phyloP scores from a whole-genome alignment of 2,797 vertebrate species.

The Enteromius anoplus region DNA sequence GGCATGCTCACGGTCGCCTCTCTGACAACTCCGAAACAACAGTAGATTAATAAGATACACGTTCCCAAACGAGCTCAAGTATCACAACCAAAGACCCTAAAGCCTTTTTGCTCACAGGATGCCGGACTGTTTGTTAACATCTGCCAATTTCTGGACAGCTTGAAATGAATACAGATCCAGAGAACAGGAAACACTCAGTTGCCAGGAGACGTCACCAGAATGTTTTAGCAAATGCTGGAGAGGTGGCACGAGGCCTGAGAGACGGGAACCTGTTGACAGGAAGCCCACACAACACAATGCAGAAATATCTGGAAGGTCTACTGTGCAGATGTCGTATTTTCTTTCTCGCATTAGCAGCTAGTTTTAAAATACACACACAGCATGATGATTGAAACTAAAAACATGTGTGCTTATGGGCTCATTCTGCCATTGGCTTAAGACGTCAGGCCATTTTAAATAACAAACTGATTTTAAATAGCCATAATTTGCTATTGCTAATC shows the following conservation, averaged over 20 bases:
- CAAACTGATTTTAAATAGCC: neutral
- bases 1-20: slow-evolving; percentile 13
- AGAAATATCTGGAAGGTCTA: slow-evolving; percentile 25
- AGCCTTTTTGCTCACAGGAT: slow-evolving; percentile 32
- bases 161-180: slow-evolving; percentile 54
- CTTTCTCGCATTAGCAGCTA: slow-evolving; percentile 2
- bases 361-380: slow-evolving; percentile 11
- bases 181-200: slow-evolving; percentile 54
- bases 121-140: slow-evolving; percentile 48
- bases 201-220: slow-evolving; percentile 59
- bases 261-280: slow-evolving; percentile 47
- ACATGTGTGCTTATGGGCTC: neutral
- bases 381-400: neutral
- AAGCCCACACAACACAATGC: slow-evolving; percentile 44
- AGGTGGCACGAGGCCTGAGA: slow-evolving; percentile 35
- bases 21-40: slow-evolving; percentile 21
- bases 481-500: neutral
- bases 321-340: slow-evolving; percentile 26
- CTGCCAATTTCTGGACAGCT: slow-evolving; percentile 55
- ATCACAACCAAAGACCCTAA: slow-evolving; percentile 11
- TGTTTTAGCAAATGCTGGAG: slow-evolving; percentile 16
- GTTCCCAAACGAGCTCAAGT: slow-evolving; percentile 12
- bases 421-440: neutral
- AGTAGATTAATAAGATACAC: slow-evolving; percentile 29
- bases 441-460: neutral